Percentiles rank a stretch among this genome's conserved stretches.
These are phyloP conservation scores for Liparis tanakae DNA, from an alignment of 2,797 vertebrate genomes.

Conservation along the genomic window DNA sequence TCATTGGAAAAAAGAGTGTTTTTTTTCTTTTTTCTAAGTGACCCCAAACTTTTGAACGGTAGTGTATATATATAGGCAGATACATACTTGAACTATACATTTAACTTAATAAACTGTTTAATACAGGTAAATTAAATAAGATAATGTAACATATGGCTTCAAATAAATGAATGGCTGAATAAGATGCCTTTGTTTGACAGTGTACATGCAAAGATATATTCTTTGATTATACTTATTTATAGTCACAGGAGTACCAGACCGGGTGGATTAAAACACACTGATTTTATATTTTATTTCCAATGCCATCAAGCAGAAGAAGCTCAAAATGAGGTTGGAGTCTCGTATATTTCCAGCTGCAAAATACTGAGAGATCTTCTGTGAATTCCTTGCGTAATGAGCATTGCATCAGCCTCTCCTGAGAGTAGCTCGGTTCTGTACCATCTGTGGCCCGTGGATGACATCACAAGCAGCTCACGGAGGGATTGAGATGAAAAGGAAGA, in stretches of 20 bases:
- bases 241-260: neutral
- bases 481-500: conserved; percentile 13
- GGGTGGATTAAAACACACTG: neutral
- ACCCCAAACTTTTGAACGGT: too few relatives aligned
- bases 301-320: neutral
- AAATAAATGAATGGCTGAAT: neutral
- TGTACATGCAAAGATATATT: neutral
- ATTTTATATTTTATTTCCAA: neutral
- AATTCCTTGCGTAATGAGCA: conserved; percentile 34
- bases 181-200: neutral
- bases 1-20: too few relatives aligned
- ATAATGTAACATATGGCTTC: neutral
- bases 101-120: neutral
- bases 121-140: neutral
- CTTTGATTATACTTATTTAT: neutral
- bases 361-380: conserved; percentile 26
- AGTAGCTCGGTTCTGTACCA: conserved; percentile 41
- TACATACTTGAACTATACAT: neutral
- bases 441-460: conserved; percentile 52
- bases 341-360: conserved; percentile 46
- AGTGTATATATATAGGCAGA: neutral
- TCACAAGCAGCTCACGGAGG: conserved; percentile 40
- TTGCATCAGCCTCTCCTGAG: conserved; percentile 46
- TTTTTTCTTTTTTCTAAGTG: too few relatives aligned
- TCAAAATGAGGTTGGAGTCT: neutral